Conservation (phyloP, 2,113 vertebrate species). For the Nannobrachium achirus region DNA sequence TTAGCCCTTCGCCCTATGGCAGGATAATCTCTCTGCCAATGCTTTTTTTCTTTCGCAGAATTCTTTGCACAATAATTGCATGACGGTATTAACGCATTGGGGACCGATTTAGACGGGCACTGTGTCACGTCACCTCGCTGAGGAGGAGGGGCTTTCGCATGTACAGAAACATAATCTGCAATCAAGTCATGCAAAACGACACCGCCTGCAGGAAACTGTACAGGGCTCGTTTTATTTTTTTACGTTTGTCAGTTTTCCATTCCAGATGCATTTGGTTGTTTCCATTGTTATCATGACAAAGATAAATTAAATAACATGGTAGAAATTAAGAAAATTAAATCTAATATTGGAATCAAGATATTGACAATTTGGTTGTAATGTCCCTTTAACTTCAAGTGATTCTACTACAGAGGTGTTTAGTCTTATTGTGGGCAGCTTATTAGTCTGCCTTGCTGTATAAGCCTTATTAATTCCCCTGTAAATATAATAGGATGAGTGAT, state of each 20-base stretch:
- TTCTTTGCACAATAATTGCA: slow-evolving; percentile 83
- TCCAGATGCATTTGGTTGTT: background rate
- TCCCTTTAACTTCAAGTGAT: background rate
- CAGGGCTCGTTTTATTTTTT: background rate
- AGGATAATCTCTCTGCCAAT: slow-evolving; percentile 83
- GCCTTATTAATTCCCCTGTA: too few relatives aligned
- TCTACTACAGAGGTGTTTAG: too few relatives aligned
- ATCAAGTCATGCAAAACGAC: slow-evolving; percentile 42
- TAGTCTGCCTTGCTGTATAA: too few relatives aligned
- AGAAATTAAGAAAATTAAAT: too few relatives aligned
- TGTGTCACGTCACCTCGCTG: slow-evolving; percentile 56
- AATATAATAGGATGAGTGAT: background rate
- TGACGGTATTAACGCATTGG: slow-evolving; percentile 80
- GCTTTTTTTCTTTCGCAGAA: slow-evolving; percentile 82
- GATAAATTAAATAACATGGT: too few relatives aligned
- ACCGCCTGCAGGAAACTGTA: slow-evolving; percentile 20
- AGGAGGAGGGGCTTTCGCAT: slow-evolving; percentile 56
- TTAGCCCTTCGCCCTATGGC: slow-evolving; percentile 79
- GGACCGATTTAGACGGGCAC: slow-evolving; percentile 72
- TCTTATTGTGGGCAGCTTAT: too few relatives aligned
- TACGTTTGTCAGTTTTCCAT: background rate
- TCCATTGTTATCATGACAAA: too few relatives aligned
- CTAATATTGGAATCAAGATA: background rate
- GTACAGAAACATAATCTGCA: slow-evolving; percentile 66
- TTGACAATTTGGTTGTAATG: too few relatives aligned